These are phyloP conservation scores for Tetramorium parvispinum DNA, from an alignment of 1,140 invertebrate genomes.

Conservation along the genomic window DNA sequence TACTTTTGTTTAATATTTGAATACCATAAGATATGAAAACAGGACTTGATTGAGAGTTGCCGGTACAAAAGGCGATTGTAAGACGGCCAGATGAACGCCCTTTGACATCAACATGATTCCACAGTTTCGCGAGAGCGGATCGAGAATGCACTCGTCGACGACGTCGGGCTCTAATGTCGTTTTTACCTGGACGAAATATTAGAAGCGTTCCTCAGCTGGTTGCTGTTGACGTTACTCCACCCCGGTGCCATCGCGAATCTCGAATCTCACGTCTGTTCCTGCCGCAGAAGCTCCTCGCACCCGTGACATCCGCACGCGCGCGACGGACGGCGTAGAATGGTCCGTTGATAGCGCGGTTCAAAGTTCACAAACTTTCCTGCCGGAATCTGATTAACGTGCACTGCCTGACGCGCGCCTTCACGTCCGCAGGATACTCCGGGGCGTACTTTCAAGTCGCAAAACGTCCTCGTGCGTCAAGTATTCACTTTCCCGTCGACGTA, in stretches of 20 bases:
- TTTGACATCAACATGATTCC: background rate
- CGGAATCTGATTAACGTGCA: background rate
- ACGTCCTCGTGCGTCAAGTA: background rate
- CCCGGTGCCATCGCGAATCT: constrained; percentile 64
- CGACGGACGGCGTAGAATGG: background rate
- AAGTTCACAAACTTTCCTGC: constrained; percentile 51
- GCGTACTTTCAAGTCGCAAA: background rate
- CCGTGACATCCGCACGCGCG: background rate
- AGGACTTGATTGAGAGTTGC: background rate
- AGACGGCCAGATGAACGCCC: background rate
- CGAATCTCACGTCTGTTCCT: background rate
- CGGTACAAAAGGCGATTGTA: background rate
- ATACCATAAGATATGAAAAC: constrained; percentile 15
- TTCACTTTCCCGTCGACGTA: background rate
- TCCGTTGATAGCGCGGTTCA: constrained; percentile 32
- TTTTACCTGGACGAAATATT: constrained; percentile 74
- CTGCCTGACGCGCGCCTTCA: no score
- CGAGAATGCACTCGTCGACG: background rate
- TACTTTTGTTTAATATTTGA: background rate
- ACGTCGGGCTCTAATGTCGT: background rate
- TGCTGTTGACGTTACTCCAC: constrained; percentile 67
- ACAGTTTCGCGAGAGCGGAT: background rate
- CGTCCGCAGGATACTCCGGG: background rate
- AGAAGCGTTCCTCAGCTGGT: constrained; percentile 75
- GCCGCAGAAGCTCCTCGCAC: background rate